These are phyloP conservation scores for Amyelois transitella DNA, from an alignment of 1,140 invertebrate genomes.

Conservation along the genomic window DNA sequence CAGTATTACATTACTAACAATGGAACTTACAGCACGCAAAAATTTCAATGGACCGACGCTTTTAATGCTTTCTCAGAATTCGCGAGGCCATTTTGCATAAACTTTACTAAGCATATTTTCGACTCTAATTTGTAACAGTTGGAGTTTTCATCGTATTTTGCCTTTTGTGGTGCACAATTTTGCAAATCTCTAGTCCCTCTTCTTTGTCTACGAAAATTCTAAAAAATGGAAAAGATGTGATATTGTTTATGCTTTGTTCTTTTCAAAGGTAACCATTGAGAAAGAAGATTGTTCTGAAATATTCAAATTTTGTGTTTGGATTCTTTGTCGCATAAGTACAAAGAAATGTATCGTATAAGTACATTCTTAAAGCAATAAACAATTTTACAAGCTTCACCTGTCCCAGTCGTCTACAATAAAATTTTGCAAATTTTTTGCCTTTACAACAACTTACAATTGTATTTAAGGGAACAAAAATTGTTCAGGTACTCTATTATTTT, in stretches of 20 bases:
- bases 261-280: constrained; percentile 1
- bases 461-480: too few relatives aligned
- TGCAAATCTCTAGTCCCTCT: constrained; percentile 6
- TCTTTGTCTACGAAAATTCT: constrained; percentile 23
- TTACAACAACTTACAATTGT: too few relatives aligned
- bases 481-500: too few relatives aligned
- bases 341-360: too few relatives aligned
- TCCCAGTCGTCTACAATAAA: too few relatives aligned
- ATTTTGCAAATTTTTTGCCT: too few relatives aligned
- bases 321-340: too few relatives aligned
- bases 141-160: background rate
- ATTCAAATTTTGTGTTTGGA: too few relatives aligned
- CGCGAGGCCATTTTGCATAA: constrained; percentile 9
- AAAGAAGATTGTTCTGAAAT: too few relatives aligned
- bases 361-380: too few relatives aligned
- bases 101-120: background rate
- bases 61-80: constrained; percentile 30
- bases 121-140: background rate
- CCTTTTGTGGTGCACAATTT: background rate
- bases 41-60: constrained; percentile 25
- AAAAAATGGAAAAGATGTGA: constrained; percentile 12
- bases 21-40: constrained; percentile 19
- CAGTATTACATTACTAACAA: constrained; percentile 11
- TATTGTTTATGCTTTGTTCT: constrained; percentile 4
- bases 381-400: too few relatives aligned